Conservation (phyloP, 2,113 vertebrate genomes). For the Ploceus nigricollis region DNA sequence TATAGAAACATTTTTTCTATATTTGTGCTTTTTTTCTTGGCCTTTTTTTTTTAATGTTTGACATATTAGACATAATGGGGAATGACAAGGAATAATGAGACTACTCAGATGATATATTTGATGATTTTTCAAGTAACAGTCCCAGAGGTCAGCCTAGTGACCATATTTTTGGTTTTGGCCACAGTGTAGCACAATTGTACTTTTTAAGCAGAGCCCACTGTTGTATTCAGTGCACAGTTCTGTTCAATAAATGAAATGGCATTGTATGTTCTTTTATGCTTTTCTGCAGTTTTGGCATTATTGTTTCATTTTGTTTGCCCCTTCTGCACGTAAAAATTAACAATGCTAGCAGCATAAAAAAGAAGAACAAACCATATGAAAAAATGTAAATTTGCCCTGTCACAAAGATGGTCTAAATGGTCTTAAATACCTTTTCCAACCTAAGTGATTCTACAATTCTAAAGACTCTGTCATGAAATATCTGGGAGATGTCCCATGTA, state of each 20-base stretch:
- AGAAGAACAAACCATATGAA: background rate
- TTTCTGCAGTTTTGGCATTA: background rate
- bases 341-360: background rate
- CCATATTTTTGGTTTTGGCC: background rate
- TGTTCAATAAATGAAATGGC: background rate
- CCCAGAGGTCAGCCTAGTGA: background rate
- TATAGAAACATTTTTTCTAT: background rate
- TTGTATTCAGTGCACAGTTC: background rate
- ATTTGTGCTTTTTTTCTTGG: background rate
- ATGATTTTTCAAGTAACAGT: background rate
- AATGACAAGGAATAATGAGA: background rate
- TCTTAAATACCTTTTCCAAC: background rate
- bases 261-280: background rate
- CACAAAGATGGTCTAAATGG: background rate
- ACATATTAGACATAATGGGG: background rate
- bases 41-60: background rate
- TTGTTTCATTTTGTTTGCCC: background rate
- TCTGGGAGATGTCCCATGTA: background rate
- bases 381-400: background rate
- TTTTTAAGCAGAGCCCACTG: background rate
- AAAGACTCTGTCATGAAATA: background rate
- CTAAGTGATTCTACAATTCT: background rate
- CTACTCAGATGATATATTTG: background rate
- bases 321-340: background rate
- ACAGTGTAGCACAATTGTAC: background rate